Percentiles rank a stretch among this genome's conserved stretches.
Evolutionary conservation across 2,797 vertebrate species (phyloP).

Genomic region (Cetoscarus ocellatus): DNA sequence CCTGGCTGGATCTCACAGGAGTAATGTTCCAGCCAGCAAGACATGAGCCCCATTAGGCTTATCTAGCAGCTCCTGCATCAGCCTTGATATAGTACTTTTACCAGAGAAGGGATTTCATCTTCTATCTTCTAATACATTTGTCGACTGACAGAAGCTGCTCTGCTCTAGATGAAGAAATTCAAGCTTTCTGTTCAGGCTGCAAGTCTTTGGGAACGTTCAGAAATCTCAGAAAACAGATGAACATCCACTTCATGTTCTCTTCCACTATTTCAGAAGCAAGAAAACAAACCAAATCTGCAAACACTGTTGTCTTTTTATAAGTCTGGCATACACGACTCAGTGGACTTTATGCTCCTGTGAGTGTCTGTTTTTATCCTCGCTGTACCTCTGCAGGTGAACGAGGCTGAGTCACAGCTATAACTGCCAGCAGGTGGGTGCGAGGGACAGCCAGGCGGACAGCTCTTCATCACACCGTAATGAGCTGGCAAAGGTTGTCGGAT

Average conservation of each 20-base stretch:
- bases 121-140: slow-evolving; percentile 27
- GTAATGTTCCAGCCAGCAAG: slow-evolving; percentile 50
- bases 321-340: slow-evolving; percentile 5
- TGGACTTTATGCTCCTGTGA: not conserved
- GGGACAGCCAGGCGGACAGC: slow-evolving; percentile 54
- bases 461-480: slow-evolving; percentile 79
- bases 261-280: not conserved
- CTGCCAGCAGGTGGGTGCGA: slow-evolving; percentile 60
- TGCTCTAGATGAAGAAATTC: slow-evolving; percentile 2
- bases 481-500: slow-evolving; percentile 74
- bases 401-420: slow-evolving; percentile 55
- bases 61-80: slow-evolving; percentile 43
- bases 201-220: slow-evolving; percentile 13
- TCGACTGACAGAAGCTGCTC: slow-evolving; percentile 16
- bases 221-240: not conserved
- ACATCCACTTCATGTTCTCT: not conserved
- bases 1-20: slow-evolving; percentile 22
- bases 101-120: slow-evolving; percentile 47
- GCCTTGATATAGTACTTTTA: slow-evolving; percentile 18
- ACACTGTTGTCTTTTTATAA: not conserved
- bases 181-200: slow-evolving; percentile 12
- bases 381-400: slow-evolving; percentile 53
- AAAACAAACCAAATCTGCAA: not conserved
- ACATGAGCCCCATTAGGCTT: slow-evolving; percentile 56
- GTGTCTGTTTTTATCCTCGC: slow-evolving; percentile 25